Evolutionary conservation across 2,888 invertebrate genomes (phyloP), one percentile per base, ranked within the genome.

Genomic region (Nephrocerus scutellatus): DNA sequence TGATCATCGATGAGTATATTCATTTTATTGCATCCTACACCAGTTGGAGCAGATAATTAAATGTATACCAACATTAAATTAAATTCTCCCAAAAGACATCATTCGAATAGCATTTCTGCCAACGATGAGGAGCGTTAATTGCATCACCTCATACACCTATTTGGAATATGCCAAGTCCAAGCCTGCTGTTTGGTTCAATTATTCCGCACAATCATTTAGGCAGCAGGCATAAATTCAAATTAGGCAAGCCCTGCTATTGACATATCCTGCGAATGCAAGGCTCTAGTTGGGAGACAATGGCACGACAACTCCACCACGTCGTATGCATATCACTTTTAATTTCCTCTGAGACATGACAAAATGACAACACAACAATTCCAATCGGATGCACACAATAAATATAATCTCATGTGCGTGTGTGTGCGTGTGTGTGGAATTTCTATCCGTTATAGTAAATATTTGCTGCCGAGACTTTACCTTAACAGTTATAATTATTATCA

Each of bases 171-270:
- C n/a, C n/a, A n/a, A n/a, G n/a, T n/a, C n/a, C 13, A 24, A 26
- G 25, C 22, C 18, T 8, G 36, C 39, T 44, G 41, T 41, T 44
- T 39, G 29, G 44, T 44, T 44, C 41, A 44, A 44, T 44, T 41
- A 44, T 36, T 35, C 30, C 26, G 26, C 33, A 25, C 19, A 36
- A 30, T 36, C 36, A 36, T 36, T 36, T 30, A 30, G 23, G 15
- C 8, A 31, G 23, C 15, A n/a, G n/a, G 29, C 46, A 44, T 43
- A 40, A 45, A 46, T 46, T 46, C 33, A 39, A 48, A 48, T 49
- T 51, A 48, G 43, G 21, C 40, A 7, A 2, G n/a, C n/a, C n/a
- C n/a, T n/a, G n/a, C n/a, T n/a, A n/a, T n/a, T n/a, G n/a, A n/a
- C n/a, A n/a, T n/a, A n/a, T n/a, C n/a, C n/a, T n/a, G n/a, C n/a